Evolutionary conservation across 2,797 vertebrate genomes (phyloP), one percentile per base, ranked within the genome.

Genomic region (Emys orbicularis): DNA sequence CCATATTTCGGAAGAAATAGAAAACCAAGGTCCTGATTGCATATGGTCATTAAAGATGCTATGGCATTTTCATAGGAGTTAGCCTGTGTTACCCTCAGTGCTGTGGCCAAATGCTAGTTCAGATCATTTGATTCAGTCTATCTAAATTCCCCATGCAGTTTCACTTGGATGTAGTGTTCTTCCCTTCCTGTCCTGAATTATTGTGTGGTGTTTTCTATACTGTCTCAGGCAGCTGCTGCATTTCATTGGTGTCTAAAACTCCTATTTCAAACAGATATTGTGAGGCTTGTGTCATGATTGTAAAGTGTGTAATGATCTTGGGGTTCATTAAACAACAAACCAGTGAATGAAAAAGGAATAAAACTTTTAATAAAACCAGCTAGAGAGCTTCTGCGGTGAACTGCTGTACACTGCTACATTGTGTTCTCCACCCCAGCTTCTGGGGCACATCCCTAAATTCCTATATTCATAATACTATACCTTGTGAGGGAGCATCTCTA

Each of bases 141-240:
- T 44, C 44, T 77, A 77, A 77, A 77, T 77, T 31, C 74, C 27
- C 47, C 47, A 23, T 72, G 68, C 37, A 41, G 44, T 47, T 31
- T 77, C 47, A 49, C 21, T 49, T 77, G 47, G 44, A 77, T 27
- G 13, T 49, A 16, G 41, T 77, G 44, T 29, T 77, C 44, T 77
- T 47, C 25, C 41, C 72, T 47, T 77, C 44, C 74, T 61, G 68
- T 56, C 8, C 37, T 76, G 54, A 54, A 19, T 4, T 31, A 9
- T 16, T 80, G 2, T 13, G 72, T 87, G 52, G 12, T 74, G 57
- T 74, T 61, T 61, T 92, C 53, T 50, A 16, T 27, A 79, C n/a
- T 81, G 6, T 41, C 31, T 84, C 41, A 65, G 3, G 0, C 47
- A 1, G 6, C 15, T 25, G 10, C 0, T 1, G 4, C 37, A 10